Conservation (phyloP, 2,888 invertebrate genomes). For the Drosophila suboccidentalis region DNA sequence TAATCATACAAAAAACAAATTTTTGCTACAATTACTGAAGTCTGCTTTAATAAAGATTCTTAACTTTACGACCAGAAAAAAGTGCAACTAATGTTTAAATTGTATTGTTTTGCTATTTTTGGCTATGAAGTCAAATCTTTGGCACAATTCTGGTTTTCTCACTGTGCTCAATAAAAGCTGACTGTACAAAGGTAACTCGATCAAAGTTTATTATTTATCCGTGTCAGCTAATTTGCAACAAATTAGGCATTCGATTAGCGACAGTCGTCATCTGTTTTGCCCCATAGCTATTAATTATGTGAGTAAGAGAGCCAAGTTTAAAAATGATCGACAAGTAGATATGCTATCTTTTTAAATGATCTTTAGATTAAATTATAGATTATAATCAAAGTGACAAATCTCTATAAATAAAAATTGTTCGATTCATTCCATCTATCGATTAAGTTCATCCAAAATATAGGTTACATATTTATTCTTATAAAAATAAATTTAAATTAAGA, state of each 20-base stretch:
- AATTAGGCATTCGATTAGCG: constrained; percentile 55
- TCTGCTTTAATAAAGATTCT: not conserved
- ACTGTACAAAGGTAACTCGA: constrained; percentile 20
- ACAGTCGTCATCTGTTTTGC: constrained; percentile 5
- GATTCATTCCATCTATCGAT: too few species aligned
- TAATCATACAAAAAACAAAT: not conserved
- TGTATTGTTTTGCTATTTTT: not conserved
- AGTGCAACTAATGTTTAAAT: not conserved
- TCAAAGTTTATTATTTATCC: constrained; percentile 36
- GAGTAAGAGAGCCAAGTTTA: not conserved
- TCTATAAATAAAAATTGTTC: too few species aligned
- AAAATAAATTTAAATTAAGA: too few species aligned
- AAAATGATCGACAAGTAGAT: constrained; percentile 13
- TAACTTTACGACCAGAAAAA: not conserved
- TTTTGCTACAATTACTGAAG: not conserved
- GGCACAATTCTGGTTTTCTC: not conserved
- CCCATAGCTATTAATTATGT: constrained; percentile 12
- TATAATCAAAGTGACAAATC: too few species aligned
- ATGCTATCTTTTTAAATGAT: not conserved
- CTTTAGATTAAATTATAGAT: too few species aligned
- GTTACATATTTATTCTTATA: too few species aligned
- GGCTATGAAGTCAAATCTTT: not conserved
- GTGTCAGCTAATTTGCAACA: constrained; percentile 46
- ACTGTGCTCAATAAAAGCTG: constrained; percentile 3
- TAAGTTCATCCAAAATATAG: too few species aligned